A percentile compares a stretch with the other conserved stretches of the same genome.
These are phyloP conservation scores for Hormaphis cornu DNA, from an alignment of 1,140 invertebrate species.

Conservation along the genomic window DNA sequence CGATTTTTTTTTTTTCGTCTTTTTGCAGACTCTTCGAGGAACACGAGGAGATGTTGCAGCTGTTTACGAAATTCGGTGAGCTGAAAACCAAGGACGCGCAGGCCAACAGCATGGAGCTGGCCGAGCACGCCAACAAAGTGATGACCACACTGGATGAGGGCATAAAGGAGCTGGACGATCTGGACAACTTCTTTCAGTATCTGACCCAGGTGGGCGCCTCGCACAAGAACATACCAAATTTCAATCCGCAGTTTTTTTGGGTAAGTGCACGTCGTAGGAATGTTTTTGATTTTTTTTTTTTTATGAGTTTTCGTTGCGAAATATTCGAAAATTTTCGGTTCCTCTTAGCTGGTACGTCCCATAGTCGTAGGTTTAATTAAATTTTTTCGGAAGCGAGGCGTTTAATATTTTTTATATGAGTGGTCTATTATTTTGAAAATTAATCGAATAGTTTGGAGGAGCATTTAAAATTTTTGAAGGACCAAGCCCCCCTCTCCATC, in stretches of 20 bases:
- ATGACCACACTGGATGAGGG: slow-evolving; percentile 80
- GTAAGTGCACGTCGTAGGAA: slow-evolving; percentile 47
- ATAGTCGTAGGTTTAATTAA: no score
- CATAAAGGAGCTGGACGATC: slow-evolving; percentile 72
- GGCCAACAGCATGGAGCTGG: slow-evolving; percentile 65
- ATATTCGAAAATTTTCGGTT: no score
- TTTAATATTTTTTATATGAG: no score
- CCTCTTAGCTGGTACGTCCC: no score
- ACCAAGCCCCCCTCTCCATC: no score
- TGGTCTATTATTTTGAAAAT: no score
- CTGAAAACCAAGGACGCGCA: slow-evolving; percentile 71
- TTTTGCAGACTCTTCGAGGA: slow-evolving; percentile 73
- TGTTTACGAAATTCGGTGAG: slow-evolving; percentile 74
- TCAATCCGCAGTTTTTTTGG: slow-evolving; percentile 79
- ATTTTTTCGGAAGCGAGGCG: no score
- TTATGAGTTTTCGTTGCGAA: no score
- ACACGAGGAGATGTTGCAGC: slow-evolving; percentile 63
- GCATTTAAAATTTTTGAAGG: no score
- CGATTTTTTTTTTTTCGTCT: not conserved
- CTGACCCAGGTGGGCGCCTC: slow-evolving; percentile 71
- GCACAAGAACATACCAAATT: slow-evolving; percentile 72
- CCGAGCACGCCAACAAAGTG: slow-evolving; percentile 76
- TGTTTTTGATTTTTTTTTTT: slow-evolving; percentile 9
- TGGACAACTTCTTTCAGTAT: slow-evolving; percentile 73
- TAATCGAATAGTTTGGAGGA: no score